phyloP scores from a whole-genome alignment of 2,797 vertebrate genomes.

The Schizothorax lantsangensis region DNA sequence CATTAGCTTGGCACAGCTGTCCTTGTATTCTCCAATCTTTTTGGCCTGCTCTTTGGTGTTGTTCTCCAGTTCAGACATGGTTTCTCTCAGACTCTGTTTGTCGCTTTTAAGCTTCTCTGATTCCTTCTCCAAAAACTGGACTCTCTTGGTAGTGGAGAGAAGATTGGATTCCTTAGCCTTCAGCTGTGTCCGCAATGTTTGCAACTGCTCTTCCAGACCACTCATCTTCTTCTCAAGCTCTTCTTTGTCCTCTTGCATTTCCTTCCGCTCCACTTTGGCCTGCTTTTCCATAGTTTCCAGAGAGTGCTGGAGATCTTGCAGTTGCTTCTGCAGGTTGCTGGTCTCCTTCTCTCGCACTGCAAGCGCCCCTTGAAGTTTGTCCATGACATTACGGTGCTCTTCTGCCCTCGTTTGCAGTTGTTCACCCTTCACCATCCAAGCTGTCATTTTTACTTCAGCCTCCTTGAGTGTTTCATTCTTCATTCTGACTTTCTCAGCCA shows the following conservation, averaged over 20 bases:
- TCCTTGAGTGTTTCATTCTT: conserved; percentile 78
- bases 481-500: conserved; percentile 77
- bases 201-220: conserved; percentile 74
- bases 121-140: conserved; percentile 79
- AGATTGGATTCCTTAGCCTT: conserved; percentile 76
- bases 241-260: conserved; percentile 64
- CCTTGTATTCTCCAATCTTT: conserved; percentile 71
- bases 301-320: conserved; percentile 77
- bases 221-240: conserved; percentile 64
- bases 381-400: conserved; percentile 67
- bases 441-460: conserved; percentile 70
- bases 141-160: conserved; percentile 74
- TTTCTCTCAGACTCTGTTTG: conserved; percentile 75
- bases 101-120: conserved; percentile 75
- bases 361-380: conserved; percentile 77
- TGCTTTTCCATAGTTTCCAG: conserved; percentile 79
- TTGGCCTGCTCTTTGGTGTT: conserved; percentile 68
- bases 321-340: conserved; percentile 79
- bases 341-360: conserved; percentile 77
- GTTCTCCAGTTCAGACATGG: conserved; percentile 74
- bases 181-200: conserved; percentile 74
- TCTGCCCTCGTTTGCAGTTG: conserved; percentile 73
- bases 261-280: conserved; percentile 68
- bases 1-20: conserved; percentile 70
- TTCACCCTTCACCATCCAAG: conserved; percentile 73